These are phyloP conservation scores for Drosophila koepferae DNA, from an alignment of 2,888 invertebrate genomes.

Conservation along the genomic window DNA sequence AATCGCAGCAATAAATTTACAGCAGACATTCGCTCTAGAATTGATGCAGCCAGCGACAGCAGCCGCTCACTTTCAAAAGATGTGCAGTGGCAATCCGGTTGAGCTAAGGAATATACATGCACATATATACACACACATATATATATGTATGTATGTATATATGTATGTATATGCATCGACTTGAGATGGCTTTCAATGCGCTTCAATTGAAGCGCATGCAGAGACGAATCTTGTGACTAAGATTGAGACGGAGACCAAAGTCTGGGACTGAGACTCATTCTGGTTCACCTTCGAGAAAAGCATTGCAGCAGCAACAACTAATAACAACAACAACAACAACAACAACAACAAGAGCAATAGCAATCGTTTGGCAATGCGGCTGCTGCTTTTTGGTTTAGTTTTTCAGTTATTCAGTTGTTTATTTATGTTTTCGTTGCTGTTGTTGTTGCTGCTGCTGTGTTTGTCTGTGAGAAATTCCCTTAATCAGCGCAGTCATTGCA, in stretches of 20 bases:
- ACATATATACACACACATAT: background rate
- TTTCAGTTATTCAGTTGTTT: constrained; percentile 39
- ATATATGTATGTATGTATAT: background rate
- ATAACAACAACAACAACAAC: constrained; percentile 34
- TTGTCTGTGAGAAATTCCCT: constrained; percentile 78
- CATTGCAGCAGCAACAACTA: constrained; percentile 44
- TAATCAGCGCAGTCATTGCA: constrained; percentile 72
- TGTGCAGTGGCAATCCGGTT: constrained; percentile 71
- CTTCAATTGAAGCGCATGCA: constrained; percentile 58
- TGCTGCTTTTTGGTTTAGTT: constrained; percentile 41
- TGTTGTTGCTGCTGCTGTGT: constrained; percentile 42
- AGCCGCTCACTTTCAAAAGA: constrained; percentile 73
- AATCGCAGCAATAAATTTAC: constrained; percentile 73
- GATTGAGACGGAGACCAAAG: constrained; percentile 31
- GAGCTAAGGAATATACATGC: constrained; percentile 35
- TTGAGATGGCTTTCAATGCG: constrained; percentile 62
- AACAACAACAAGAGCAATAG: constrained; percentile 24
- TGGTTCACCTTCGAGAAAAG: constrained; percentile 81
- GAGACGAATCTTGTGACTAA: constrained; percentile 34
- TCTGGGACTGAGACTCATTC: constrained; percentile 56
- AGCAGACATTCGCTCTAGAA: constrained; percentile 70
- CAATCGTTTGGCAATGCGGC: constrained; percentile 53
- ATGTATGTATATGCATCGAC: constrained; percentile 8
- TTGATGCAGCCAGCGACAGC: constrained; percentile 64
- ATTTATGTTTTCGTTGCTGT: constrained; percentile 38